Evolutionary conservation across 2,888 invertebrate genomes (phyloP).

Genomic region (Drosophila birchii): DNA sequence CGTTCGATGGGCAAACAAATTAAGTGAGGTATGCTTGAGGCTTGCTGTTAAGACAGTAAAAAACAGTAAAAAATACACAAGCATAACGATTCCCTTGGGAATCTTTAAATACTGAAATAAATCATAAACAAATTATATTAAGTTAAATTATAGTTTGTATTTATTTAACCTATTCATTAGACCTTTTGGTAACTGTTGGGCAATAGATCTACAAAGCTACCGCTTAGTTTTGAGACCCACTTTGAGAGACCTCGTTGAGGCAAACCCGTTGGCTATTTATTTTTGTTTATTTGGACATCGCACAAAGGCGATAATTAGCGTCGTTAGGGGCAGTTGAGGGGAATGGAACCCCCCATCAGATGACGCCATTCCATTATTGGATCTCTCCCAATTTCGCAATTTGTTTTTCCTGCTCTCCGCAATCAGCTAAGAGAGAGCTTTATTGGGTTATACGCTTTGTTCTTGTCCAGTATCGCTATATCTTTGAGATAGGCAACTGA

Average conservation of each 20-base stretch:
- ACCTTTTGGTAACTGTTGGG: conserved; percentile 16
- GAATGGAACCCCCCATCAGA: not conserved
- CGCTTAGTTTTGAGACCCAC: conserved; percentile 22
- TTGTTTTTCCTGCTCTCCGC: conserved; percentile 14
- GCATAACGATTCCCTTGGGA: not conserved
- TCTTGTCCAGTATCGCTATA: conserved; percentile 20
- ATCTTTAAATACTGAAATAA: not conserved
- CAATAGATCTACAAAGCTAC: conserved; percentile 14
- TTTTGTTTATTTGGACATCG: conserved; percentile 31
- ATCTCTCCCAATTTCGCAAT: conserved; percentile 16
- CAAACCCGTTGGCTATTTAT: conserved; percentile 33
- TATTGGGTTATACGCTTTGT: conserved; percentile 1
- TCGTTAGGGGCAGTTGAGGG: conserved; percentile 6
- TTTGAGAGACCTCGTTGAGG: conserved; percentile 3
- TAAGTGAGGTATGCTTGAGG: conserved; percentile 11
- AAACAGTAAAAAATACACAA: not conserved
- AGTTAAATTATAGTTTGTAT: not conserved
- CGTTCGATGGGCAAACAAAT: conserved; percentile 36
- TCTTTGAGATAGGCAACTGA: conserved; percentile 21
- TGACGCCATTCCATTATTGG: conserved; percentile 33
- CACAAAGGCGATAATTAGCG: conserved; percentile 39
- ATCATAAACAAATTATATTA: not conserved
- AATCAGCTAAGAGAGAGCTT: conserved; percentile 46
- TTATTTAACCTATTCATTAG: not conserved
- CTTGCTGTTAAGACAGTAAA: not conserved